Conservation (phyloP, 2,797 vertebrate genomes). For the Spheniscus humboldti region DNA sequence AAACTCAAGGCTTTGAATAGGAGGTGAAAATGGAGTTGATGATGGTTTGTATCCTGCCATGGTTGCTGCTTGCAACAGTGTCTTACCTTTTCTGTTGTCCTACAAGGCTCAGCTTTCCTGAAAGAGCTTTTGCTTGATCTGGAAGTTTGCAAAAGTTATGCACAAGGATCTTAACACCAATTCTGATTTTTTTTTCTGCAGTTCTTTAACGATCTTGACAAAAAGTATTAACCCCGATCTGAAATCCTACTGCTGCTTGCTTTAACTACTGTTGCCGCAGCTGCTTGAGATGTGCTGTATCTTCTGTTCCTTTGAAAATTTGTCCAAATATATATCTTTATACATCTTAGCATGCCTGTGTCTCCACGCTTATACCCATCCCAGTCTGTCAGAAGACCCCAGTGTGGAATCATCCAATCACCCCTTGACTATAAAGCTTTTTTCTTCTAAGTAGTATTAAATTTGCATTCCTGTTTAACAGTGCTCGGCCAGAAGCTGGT, state of each 20-base stretch:
- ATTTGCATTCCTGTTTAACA: neutral
- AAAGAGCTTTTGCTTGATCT: neutral
- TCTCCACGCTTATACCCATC: neutral
- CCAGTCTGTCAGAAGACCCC: neutral
- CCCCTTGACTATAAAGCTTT: neutral
- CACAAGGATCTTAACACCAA: neutral
- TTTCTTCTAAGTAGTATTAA: accelerated
- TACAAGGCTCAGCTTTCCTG: neutral
- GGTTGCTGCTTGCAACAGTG: accelerated
- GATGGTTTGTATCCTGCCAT: accelerated
- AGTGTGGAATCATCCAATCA: neutral
- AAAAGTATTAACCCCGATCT: too few relatives aligned
- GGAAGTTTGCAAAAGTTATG: accelerated
- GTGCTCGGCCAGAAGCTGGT: neutral
- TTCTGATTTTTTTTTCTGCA: neutral
- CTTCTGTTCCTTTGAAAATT: neutral
- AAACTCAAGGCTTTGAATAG: neutral
- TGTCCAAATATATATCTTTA: accelerated
- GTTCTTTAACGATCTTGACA: neutral
- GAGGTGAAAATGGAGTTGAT: accelerated
- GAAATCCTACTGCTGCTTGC: neutral
- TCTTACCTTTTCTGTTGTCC: too few relatives aligned
- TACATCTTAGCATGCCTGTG: accelerated
- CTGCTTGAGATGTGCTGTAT: neutral
- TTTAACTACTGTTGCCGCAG: accelerated